These are phyloP conservation scores for Drosophila affinis DNA, from an alignment of 2,888 invertebrate genomes.

Conservation along the genomic window DNA sequence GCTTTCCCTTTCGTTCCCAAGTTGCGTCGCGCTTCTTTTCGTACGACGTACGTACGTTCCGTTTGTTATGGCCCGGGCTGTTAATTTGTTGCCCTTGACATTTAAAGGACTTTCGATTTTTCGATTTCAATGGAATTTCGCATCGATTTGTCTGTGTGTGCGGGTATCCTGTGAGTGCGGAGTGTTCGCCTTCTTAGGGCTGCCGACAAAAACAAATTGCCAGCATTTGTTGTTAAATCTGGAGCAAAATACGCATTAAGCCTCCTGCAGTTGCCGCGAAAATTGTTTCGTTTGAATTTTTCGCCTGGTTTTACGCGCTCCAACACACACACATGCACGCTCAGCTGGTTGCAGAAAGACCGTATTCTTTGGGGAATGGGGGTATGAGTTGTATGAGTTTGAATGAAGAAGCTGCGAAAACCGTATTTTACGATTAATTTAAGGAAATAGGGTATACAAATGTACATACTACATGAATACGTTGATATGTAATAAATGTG, in stretches of 20 bases:
- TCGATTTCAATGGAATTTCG: conserved; percentile 18
- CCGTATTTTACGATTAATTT: too few relatives aligned
- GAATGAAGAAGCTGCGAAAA: too few relatives aligned
- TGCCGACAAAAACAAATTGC: neutral
- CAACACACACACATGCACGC: too few relatives aligned
- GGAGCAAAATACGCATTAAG: neutral
- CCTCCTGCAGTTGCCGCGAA: neutral
- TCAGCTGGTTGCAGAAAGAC: too few relatives aligned
- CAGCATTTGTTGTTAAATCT: neutral
- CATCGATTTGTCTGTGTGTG: neutral
- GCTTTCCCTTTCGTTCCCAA: conserved; percentile 22
- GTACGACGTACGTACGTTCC: neutral
- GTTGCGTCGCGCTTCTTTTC: neutral
- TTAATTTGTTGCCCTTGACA: conserved; percentile 63
- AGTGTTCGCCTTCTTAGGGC: neutral
- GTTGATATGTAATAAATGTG: too few relatives aligned
- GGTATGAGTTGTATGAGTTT: too few relatives aligned
- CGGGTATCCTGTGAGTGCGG: neutral
- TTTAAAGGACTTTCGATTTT: conserved; percentile 65
- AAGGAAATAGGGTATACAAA: too few relatives aligned
- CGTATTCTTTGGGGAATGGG: too few relatives aligned
- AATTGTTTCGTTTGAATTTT: conserved; percentile 24
- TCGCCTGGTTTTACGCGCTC: neutral
- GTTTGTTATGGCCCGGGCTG: conserved; percentile 33
- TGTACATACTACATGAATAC: too few relatives aligned